A percentile compares a stretch with the other conserved stretches of the same genome.
Evolutionary conservation across 2,888 invertebrate genomes (phyloP).

Genomic region (Drosophila suboccidentalis): DNA sequence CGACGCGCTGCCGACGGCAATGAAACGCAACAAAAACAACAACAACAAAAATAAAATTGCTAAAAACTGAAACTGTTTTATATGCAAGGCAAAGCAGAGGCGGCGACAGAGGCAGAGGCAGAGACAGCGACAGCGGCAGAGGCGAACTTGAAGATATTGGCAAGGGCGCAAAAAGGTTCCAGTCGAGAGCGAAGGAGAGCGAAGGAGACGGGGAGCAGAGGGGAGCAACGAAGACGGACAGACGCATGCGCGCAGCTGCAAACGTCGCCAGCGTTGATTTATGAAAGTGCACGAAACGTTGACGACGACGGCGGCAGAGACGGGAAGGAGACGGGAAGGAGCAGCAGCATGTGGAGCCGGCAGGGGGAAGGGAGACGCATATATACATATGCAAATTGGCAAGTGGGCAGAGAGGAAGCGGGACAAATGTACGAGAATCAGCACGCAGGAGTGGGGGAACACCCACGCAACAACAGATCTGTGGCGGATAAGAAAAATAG

Average conservation of each 20-base stretch:
- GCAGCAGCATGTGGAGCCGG: too few species aligned
- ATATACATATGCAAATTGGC: slow-evolving; percentile 66
- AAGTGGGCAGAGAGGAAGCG: slow-evolving; percentile 9
- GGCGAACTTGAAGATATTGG: slow-evolving; percentile 48
- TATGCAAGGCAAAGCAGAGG: slow-evolving; percentile 66
- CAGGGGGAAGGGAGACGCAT: slow-evolving; percentile 4
- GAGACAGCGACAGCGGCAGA: slow-evolving; percentile 4
- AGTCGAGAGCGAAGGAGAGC: slow-evolving; percentile 9
- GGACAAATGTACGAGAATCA: slow-evolving; percentile 53
- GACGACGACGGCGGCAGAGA: slow-evolving; percentile 17
- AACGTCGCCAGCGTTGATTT: slow-evolving; percentile 77
- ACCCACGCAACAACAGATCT: slow-evolving; percentile 37
- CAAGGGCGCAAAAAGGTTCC: slow-evolving; percentile 79
- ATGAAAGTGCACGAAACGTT: slow-evolving; percentile 78
- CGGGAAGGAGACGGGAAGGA: not conserved
- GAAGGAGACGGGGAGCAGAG: not conserved
- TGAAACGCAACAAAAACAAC: slow-evolving; percentile 46
- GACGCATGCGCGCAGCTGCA: slow-evolving; percentile 80
- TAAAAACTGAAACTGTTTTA: slow-evolving; percentile 75
- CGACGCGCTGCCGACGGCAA: slow-evolving; percentile 78
- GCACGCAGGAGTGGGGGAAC: not conserved
- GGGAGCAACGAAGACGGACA: slow-evolving; percentile 19
- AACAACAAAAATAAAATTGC: slow-evolving; percentile 40
- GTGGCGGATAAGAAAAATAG: too few species aligned
- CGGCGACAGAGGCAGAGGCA: slow-evolving; percentile 6